Conservation (phyloP, 2,888 invertebrate genomes). For the Sphecodes monilicornis region DNA sequence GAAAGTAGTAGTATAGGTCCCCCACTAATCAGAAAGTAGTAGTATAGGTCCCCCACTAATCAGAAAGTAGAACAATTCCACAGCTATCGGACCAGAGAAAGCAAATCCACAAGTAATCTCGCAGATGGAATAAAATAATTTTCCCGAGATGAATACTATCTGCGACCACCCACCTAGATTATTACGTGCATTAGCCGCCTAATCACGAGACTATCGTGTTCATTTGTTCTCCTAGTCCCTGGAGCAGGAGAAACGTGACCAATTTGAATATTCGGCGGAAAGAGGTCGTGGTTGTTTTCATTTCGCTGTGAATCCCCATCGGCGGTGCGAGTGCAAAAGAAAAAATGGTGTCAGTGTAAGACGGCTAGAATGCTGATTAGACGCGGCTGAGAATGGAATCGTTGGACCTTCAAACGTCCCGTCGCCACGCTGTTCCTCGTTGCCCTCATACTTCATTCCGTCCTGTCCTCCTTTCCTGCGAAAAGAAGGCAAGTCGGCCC, state of each 20-base stretch:
- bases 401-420: background rate
- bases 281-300: background rate
- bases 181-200: background rate
- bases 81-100: too few species aligned
- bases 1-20: too few species aligned
- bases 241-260: background rate
- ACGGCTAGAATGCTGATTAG: background rate
- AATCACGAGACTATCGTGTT: background rate
- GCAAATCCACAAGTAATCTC: background rate
- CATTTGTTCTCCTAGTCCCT: background rate
- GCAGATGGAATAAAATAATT: background rate
- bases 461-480: background rate
- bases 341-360: background rate
- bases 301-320: background rate
- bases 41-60: background rate
- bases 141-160: too few species aligned
- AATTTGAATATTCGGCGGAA: background rate
- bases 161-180: background rate
- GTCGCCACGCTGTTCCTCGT: background rate
- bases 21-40: too few species aligned
- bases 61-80: too few species aligned
- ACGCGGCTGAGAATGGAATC: background rate
- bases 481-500: background rate
- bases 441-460: background rate
- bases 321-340: background rate